These are phyloP conservation scores for Etheostoma perlongum DNA, from an alignment of 2,797 vertebrate species.

Conservation along the genomic window DNA sequence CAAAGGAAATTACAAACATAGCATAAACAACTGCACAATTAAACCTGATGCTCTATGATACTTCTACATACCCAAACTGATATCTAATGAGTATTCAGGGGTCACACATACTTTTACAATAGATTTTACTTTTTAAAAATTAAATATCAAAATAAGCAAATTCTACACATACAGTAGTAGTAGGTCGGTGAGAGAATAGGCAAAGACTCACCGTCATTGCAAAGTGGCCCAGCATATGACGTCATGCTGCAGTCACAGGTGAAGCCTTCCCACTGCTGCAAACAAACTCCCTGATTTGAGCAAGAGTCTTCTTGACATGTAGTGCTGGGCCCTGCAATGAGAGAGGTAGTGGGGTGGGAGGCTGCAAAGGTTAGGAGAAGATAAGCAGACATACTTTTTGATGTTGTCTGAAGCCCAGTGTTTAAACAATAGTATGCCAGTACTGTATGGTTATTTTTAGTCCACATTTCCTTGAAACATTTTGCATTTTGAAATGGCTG, in stretches of 20 bases:
- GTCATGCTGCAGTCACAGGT: conserved; percentile 99
- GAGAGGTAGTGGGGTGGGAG: conserved; percentile 40
- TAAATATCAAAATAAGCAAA: background rate
- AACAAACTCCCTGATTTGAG: conserved; percentile 97
- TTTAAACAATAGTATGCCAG: conserved; percentile 41
- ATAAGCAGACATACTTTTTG: conserved; percentile 25
- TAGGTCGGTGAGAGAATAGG: background rate
- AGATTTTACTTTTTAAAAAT: background rate
- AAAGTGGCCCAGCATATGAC: conserved; percentile 95
- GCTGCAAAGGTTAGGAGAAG: conserved; percentile 43
- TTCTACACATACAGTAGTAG: background rate
- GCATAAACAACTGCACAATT: background rate
- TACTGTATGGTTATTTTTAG: conserved; percentile 29
- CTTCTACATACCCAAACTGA: background rate
- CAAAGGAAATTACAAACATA: no score
- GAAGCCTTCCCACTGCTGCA: conserved; percentile 99
- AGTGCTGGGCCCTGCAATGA: conserved; percentile 93
- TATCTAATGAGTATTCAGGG: background rate
- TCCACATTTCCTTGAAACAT: conserved; percentile 44
- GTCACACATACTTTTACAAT: background rate
- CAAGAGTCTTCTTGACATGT: conserved; percentile 99
- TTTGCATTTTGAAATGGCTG: conserved; percentile 32
- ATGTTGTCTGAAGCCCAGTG: conserved; percentile 57
- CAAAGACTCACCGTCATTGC: conserved; percentile 94
- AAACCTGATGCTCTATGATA: background rate